Base-by-base conservation (phyloP, 2,113 vertebrate species). In the Hippocampus abdominalis region DNA sequence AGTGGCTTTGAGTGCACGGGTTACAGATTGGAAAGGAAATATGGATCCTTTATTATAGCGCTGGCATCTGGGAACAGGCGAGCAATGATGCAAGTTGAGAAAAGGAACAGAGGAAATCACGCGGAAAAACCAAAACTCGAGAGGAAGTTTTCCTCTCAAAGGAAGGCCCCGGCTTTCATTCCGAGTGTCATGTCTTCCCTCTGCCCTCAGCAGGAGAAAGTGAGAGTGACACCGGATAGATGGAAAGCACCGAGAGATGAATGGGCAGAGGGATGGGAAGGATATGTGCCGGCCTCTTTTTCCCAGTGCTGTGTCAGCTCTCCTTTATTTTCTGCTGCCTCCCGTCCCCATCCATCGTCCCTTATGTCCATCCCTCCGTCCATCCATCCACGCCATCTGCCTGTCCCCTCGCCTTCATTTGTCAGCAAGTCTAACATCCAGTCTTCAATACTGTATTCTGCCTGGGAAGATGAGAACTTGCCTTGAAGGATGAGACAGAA, bases 261-360 rank as follows among this genome's bases (percentile, higher is more conserved):
- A 78, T 76, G 54, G 71, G 70, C 66, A 44, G 70, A 71, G 25
- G 53, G 56, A 59, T 36, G 70, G 51, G 53, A 69, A 80, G 67
- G 74, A 80, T 78, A 67, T 82, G 75, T 71, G 66, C 44, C 70
- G 73, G 76, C 65, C 74, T 63, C 81, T 57, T 85, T 70, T 82
- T 85, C 83, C 78, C 85, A 77, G 13, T 80, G 85, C 87, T 78
- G 78, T 73, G 84, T 89, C 86, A 88, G 82, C 87, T 79, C 64
- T 70, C 72, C 70, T 84, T 82, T 77, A 42, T 65, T 73, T 72
- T 78, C 70, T 44, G 56, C 62, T 56, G 80, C 69, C 66, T 72
- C 39, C 66, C 65, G 65, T 64, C 75, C 66, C 59, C 61, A 70
- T 56, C 49, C 61, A 64, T 40, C 49, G n/a, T 64, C 66, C 67